Evolutionary conservation across 2,888 invertebrate species (phyloP).

Genomic region (Agrotis ipsilon): DNA sequence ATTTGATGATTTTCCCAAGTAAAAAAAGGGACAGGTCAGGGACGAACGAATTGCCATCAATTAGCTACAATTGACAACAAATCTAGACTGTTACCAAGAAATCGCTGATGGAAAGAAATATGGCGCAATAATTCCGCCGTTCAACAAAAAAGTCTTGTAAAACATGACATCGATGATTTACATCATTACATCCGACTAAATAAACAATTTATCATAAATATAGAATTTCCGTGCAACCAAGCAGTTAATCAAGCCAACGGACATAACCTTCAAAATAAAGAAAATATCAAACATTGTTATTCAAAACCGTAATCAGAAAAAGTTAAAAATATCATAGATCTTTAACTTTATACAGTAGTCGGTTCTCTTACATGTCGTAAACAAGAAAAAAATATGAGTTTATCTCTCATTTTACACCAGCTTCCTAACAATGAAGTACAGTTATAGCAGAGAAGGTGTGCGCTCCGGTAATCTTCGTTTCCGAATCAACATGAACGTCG

Average conservation of each 20-base stretch:
- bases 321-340: constrained; percentile 58
- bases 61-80: neutral
- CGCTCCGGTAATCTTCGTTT: neutral
- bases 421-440: constrained; percentile 74
- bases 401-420: constrained; percentile 69
- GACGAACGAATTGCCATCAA: neutral
- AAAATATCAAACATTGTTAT: constrained; percentile 55
- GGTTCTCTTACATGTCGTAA: constrained; percentile 57
- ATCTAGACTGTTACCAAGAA: neutral
- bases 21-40: too few species aligned
- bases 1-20: too few species aligned
- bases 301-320: constrained; percentile 57
- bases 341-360: constrained; percentile 66
- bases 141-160: neutral
- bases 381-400: constrained; percentile 56
- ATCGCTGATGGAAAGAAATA: neutral
- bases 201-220: constrained; percentile 34
- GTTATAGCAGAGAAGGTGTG: neutral
- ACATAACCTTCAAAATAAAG: constrained; percentile 48
- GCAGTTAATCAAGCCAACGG: constrained; percentile 48
- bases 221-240: constrained; percentile 38
- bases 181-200: constrained; percentile 3
- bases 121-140: neutral
- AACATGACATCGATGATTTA: constrained; percentile 35
- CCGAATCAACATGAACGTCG: neutral